Evolutionary conservation across 2,797 vertebrate species (phyloP), one percentile per base, ranked within the genome.

Genomic region (Orestias chungarensis): DNA sequence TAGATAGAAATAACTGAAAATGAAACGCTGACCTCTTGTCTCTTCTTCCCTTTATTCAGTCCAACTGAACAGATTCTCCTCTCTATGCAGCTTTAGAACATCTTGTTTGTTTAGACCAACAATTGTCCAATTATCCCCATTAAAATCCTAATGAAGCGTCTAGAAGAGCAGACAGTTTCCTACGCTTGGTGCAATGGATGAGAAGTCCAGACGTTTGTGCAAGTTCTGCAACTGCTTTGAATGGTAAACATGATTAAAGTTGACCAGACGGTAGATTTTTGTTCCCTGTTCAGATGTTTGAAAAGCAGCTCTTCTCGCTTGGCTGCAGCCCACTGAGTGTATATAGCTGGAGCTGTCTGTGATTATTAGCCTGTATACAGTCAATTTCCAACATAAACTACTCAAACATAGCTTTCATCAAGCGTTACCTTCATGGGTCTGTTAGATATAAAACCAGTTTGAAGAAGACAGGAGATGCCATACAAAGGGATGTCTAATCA

Each of bases 291-390:
- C 50, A 54, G 50, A 17, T 79, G 72, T 89, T 77, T 79, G 75
- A 82, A 18, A 18, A 54, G 50, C 50, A 54, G 6, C 25, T 76
- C 64, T 66, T 82, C 81, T 68, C 82, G 54, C 74, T 72, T 35
- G 54, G 70, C 73, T 65, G 74, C 52, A 71, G 75, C 49, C 57
- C 77, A 25, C 33, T 27, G 71, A 67, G 65, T 84, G 84, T 83
- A 76, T 54, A 54, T 29, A 54, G 25, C 27, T 14, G 25, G n/a
- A 54, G 25, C 12, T 54, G 75, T 80, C 74, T 52, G 49, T 35
- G 87, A 81, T 89, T 83, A 91, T 87, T 79, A 86, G 43, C 77
- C 75, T 27, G 68, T 78, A 66, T 69, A 78, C 75, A 76, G 64
- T 74, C 17, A 14, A 55, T 55, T 31, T 18, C 54, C 54, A 55